Evolutionary conservation across 2,113 vertebrate species (phyloP).

Genomic region (Rutilus rutilus): DNA sequence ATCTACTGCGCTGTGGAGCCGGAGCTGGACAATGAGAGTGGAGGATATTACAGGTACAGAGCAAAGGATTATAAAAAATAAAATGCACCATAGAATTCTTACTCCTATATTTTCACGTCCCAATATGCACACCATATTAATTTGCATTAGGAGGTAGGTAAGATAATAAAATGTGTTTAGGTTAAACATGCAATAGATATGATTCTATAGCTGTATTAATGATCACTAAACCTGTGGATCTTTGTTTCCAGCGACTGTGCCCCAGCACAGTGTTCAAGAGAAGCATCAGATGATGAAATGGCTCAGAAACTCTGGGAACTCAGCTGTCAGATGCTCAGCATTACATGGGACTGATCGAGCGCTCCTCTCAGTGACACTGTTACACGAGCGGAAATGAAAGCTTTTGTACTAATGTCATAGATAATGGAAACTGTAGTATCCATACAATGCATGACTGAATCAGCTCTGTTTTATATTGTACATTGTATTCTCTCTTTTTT

Average conservation of each 20-base stretch:
- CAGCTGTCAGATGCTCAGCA: constrained; percentile 75
- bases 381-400: not conserved
- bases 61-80: not conserved
- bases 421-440: constrained; percentile 12
- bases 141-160: not conserved
- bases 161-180: not conserved
- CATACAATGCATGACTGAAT: constrained; percentile 15
- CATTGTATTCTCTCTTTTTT: not conserved
- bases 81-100: not conserved
- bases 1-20: constrained; percentile 78
- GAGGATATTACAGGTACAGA: constrained; percentile 75
- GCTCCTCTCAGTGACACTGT: not conserved
- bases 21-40: constrained; percentile 71
- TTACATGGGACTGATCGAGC: constrained; percentile 70
- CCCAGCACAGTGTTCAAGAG: constrained; percentile 68
- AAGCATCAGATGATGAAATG: constrained; percentile 72
- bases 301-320: constrained; percentile 78
- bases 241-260: constrained; percentile 71
- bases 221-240: not conserved
- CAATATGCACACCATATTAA: not conserved
- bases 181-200: not conserved
- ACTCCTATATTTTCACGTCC: not conserved
- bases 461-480: constrained; percentile 29
- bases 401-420: constrained; percentile 30
- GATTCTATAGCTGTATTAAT: not conserved